phyloP scores from a whole-genome alignment of 2,888 invertebrate species.

The Rhynchonema sp. region DNA sequence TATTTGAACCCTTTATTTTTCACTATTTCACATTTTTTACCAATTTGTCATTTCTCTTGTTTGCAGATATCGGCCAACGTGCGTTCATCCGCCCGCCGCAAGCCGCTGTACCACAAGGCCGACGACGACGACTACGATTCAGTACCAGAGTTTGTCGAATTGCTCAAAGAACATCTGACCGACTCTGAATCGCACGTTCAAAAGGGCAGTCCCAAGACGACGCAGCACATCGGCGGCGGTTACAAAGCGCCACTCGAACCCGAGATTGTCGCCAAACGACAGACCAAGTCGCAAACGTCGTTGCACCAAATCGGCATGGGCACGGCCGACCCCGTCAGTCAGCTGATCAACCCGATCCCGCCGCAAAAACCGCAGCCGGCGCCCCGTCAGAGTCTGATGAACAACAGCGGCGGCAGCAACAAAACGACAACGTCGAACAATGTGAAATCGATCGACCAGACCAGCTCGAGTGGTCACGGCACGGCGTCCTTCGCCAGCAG shows the following conservation, averaged over 20 bases:
- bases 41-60: too few species aligned
- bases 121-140: slow-evolving; percentile 1
- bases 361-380: not conserved
- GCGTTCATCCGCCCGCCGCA: not conserved
- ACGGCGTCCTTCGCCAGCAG: slow-evolving; percentile 2
- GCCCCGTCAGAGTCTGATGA: not conserved
- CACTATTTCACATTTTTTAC: too few species aligned
- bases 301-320: not conserved
- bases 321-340: not conserved
- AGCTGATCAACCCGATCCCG: not conserved
- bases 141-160: not conserved
- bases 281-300: not conserved
- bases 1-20: too few species aligned
- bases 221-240: not conserved
- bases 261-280: too few species aligned
- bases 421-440: too few species aligned
- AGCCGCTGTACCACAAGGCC: not conserved
- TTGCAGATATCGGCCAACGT: too few species aligned
- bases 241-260: too few species aligned
- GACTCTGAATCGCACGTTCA: too few species aligned
- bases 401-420: not conserved
- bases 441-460: not conserved
- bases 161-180: not conserved
- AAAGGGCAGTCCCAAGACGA: not conserved
- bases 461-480: not conserved